Conservation (phyloP, 2,888 invertebrate species). For the Cryptophagus acutangulus region DNA sequence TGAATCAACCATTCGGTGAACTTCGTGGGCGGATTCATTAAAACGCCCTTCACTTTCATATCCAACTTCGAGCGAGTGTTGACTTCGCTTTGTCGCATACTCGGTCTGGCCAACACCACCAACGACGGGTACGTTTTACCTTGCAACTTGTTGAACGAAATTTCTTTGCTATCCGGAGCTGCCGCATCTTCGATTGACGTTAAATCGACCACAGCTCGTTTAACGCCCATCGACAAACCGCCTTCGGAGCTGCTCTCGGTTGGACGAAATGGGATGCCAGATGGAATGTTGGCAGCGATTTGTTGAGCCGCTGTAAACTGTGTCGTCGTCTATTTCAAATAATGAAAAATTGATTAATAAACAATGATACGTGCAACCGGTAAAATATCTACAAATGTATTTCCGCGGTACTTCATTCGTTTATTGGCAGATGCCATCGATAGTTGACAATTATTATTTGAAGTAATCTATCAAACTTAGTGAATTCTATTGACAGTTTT, state of each 20-base stretch:
- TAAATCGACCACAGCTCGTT: slow-evolving; percentile 51
- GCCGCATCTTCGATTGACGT: slow-evolving; percentile 58
- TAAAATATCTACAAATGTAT: too few relatives aligned
- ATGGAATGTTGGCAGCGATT: too few relatives aligned
- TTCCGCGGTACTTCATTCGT: too few relatives aligned
- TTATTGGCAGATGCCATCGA: too few relatives aligned
- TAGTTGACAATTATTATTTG: too few relatives aligned
- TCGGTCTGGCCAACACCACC: slow-evolving; percentile 77
- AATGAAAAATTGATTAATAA: too few relatives aligned
- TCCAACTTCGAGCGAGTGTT: slow-evolving; percentile 60
- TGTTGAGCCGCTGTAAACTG: too few relatives aligned
- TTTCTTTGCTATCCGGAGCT: slow-evolving; percentile 63
- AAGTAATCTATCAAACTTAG: too few relatives aligned
- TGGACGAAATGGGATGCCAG: too few relatives aligned
- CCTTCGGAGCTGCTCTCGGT: slow-evolving; percentile 66
- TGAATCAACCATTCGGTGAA: slow-evolving; percentile 89
- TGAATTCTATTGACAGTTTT: too few relatives aligned
- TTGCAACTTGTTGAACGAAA: slow-evolving; percentile 71
- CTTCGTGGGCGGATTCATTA: slow-evolving; percentile 77
- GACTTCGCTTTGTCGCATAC: slow-evolving; percentile 65
- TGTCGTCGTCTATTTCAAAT: too few relatives aligned
- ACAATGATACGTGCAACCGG: too few relatives aligned
- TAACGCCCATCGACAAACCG: slow-evolving; percentile 62
- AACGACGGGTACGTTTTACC: slow-evolving; percentile 83
- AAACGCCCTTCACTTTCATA: slow-evolving; percentile 73